Evolutionary conservation across 2,888 invertebrate species (phyloP), one percentile per base, ranked within the genome.

Genomic region (Himalopsyche anomala): DNA sequence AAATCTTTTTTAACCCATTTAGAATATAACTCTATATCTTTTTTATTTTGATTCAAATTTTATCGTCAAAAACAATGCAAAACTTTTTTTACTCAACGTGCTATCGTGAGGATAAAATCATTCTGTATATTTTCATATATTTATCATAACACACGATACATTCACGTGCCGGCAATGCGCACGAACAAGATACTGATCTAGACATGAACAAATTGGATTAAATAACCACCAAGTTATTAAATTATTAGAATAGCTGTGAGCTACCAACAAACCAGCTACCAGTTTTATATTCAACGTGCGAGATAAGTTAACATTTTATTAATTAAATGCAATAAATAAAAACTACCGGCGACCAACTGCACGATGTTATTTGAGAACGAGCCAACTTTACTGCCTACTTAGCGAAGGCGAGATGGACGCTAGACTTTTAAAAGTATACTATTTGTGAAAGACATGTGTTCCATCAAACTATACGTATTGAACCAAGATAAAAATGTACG

Each of bases 271-370:
- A 54, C 81, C 55, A 74, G 87, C 84, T 86, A 87, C 87, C 86
- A 86, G 84, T 85, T 87, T 87, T 87, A 87, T 55, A 86, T 86
- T 82, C 84, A 38, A 82, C 80, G 83, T 56, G 83, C 42, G 84
- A 89, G 91, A 91, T 91, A 91, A 92, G 90, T 91, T 91, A 91
- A 92, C 92, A 92, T 92, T 92, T 92, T 92, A 93, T 93, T 93
- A 93, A 93, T 93, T 93, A 93, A 90, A 89, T 90, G 90, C 92
- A 90, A 93, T 93, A 92, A 93, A 93, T 93, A 93, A 93, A 92
- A 92, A 91, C 92, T 93, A 92, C 82, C 55, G 19, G 38, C 40
- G 62, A 56, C 81, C 51, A 74, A 74, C 11, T 15, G 80, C 51
- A 74, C 84, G 42, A 81, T 55, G 82, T 38, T 74, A 81, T 81